Base-by-base conservation (phyloP, 2,113 vertebrate species). In the Thymallus thymallus region DNA sequence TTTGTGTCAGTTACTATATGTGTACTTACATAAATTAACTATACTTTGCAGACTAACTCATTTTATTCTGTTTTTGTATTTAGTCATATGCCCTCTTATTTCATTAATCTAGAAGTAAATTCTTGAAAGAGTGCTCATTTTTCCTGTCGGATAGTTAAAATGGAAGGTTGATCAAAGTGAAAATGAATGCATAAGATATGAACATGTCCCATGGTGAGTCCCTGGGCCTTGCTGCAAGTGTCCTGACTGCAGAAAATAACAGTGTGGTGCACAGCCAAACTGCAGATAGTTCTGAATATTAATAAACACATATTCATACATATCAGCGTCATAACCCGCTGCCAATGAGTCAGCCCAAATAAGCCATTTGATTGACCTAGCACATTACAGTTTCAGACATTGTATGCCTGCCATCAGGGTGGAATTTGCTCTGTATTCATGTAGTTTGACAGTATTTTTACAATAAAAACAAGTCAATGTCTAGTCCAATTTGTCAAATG, bases 241-340 rank as follows among this genome's bases (percentile, higher is more conserved):
- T 66, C 30, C 64, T 66, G 29, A 66, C 64, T 66, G 64, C 29
- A 66, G 64, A 66, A 66, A 41, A 65, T 65, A 65, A 65, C 63
- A 32, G 63, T 65, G 63, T 65, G 63, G 29, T 65, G 3, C 24
- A 63, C 13, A 63, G 23, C 24, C 24, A 63, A 65, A 65, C 6
- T 30, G 29, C 3, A 60, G 29, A 66, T 66, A 65, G 63, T 35
- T 66, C 35, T 66, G 30, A 10, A 66, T 66, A 66, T 66, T 66
- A 32, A 66, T 66, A 3, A 18, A 66, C 18, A 18, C 13, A 66
- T 66, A 66, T 66, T 35, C 24, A 24, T 64, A 29, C 29, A 66
- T 32, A 66, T 66, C 64, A 66, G 64, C 18, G 20, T 66, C 64
- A 66, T 66, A 35, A 35, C 16, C 6, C 30, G 7, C 18, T 66